Evolutionary conservation across 2,888 invertebrate species (phyloP), one percentile per base, ranked within the genome.

Genomic region (Aphodius sticticus): DNA sequence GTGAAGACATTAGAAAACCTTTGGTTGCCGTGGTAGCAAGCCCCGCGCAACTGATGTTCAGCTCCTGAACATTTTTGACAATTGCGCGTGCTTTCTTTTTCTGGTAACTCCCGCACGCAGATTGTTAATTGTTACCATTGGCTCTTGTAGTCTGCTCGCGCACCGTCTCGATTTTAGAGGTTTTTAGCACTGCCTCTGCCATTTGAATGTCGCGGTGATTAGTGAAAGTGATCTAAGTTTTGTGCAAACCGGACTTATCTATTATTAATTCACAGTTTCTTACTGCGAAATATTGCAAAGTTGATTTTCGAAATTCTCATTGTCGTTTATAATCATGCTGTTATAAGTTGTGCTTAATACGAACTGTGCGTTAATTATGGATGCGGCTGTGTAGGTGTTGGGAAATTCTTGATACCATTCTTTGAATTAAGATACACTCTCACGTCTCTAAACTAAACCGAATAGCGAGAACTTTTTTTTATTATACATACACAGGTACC

Each of bases 391-490:
- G 53, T 53, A 12, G 53, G 53, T 53, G 53, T 53, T 53, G 53
- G 53, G 53, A 53, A 53, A 53, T 53, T 53, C 53, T 53, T 53
- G 53, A 53, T 53, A 53, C 53, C 53, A 12, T 53, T 53, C 53
- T 7, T 53, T 53, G 6, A 53, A 53, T 53, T 53, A 53, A 53
- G 53, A 12, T 5, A 53, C 53, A 53, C 12, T 53, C 53, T 7
- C 53, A 53, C 53, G 53, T 53, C 53, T 15, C 35, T 35, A 70
- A 70, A 69, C 71, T 77, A 76, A 69, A 37, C 16, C 16, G 53
- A 53, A 16, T 71, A 37, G 9, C 7, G 76, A 69, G 38, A 37
- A 76, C 3, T 26, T 3, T 26, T 26, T 26, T 26, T 26, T 26
- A 26, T 26, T 26, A 26, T 26, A 26, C 26, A 26, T 26, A 26